Base-by-base conservation (phyloP, 1,140 invertebrate genomes). In the Bombus superbus region DNA sequence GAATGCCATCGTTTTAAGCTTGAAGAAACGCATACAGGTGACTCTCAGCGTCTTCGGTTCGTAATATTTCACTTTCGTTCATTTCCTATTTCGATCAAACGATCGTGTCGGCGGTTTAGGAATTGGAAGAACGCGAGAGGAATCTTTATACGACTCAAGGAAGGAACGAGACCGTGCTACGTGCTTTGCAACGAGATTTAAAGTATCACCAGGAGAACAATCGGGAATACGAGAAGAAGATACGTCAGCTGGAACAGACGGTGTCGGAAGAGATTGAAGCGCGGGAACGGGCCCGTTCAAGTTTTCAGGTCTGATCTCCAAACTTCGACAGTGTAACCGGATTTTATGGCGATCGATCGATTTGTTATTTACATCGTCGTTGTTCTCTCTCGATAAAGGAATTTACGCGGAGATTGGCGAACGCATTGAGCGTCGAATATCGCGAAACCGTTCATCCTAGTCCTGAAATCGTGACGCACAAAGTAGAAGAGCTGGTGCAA, bases 21-120 rank as follows among this genome's bases (percentile, higher is more conserved):
- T 98, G 35, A 97, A 97, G 91, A 97, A 97, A 92, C 96, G 97
- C 86, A 96, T 98, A 69, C 97, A 97, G 93, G 96, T 96, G 62
- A 62, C 68, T 76, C 71, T 53, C 18, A 13, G 13, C 28, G 1
- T 47, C 2, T n/a, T 32, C 32, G 18, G 6, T 15, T 18, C 15
- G 2, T 8, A 8, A 2, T 35, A 15, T 53, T 53, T 22, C 1
- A 53, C 6, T 0, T 53, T 53, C 47, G 18, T 53, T 53, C 4
- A 6, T 53, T 22, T 15, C 18, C 18, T 22, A 53, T 18, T 66
- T n/a, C 13, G n/a, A 5, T 15, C n/a, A 5, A 8, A 66, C 13
- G n/a, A 66, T 62, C 42, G 42, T n/a, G 4, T 9, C 42, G 40
- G 1, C 10, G 42, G 6, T 57, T 5, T 62, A 96, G 95, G 97